Conservation (phyloP, 2,888 invertebrate species). For the Quadroppia sp. region DNA sequence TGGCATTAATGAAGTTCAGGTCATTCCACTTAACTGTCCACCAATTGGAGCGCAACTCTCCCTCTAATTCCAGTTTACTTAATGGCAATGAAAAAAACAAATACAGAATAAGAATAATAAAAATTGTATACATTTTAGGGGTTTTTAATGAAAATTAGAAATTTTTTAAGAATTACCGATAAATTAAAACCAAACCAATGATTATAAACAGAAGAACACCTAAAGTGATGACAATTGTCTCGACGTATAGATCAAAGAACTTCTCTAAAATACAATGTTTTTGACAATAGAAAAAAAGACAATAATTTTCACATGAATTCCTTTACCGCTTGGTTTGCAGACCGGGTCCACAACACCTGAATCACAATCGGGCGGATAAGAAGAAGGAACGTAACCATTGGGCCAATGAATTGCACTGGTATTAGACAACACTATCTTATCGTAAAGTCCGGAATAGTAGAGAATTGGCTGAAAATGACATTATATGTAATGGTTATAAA, state of each 20-base stretch:
- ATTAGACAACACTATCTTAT: constrained; percentile 31
- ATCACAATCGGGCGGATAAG: constrained; percentile 8
- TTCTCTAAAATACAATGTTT: background rate
- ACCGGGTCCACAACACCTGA: background rate
- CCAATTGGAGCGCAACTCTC: no score
- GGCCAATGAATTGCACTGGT: constrained; percentile 36
- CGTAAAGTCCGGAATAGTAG: constrained; percentile 16
- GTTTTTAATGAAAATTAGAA: no score
- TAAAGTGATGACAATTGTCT: background rate
- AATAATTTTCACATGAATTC: background rate
- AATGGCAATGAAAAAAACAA: no score
- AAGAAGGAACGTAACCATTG: background rate
- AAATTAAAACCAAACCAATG: constrained; percentile 7
- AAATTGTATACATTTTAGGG: no score
- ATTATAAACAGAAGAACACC: background rate
- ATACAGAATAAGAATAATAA: no score
- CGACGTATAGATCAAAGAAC: background rate
- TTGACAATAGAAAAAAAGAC: no score
- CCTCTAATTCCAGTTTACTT: no score
- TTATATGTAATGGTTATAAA: background rate
- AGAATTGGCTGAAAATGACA: constrained; percentile 3
- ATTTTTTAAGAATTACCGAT: no score
- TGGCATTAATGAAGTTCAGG: no score
- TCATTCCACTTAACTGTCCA: no score
- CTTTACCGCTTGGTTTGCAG: background rate